Conservation (phyloP, 2,888 invertebrate genomes). For the Byasa hedistus region DNA sequence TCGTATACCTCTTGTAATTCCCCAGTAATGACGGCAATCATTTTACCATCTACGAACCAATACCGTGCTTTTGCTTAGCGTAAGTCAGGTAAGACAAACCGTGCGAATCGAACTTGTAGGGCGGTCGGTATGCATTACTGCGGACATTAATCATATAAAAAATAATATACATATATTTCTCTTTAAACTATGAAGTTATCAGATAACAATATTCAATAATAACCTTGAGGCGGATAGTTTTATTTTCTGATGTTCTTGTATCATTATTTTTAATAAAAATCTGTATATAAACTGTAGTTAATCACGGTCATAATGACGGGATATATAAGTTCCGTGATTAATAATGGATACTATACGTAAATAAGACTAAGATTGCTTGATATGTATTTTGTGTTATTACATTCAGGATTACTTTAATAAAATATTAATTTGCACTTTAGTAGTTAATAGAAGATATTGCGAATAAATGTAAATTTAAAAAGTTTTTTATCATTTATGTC, state of each 20-base stretch:
- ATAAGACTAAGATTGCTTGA: no score
- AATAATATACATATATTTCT: neutral
- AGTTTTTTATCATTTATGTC: no score
- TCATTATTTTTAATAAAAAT: neutral
- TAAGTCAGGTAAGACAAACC: slow-evolving; percentile 45
- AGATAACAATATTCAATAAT: no score
- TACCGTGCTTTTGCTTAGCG: slow-evolving; percentile 56
- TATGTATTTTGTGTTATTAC: no score
- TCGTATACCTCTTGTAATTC: slow-evolving; percentile 61
- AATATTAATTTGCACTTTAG: no score
- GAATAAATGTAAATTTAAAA: no score
- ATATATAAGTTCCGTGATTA: neutral
- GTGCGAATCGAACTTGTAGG: slow-evolving; percentile 61
- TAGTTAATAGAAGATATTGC: no score
- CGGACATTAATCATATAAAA: neutral
- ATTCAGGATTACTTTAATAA: no score
- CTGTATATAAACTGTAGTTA: neutral
- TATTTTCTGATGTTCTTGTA: no score
- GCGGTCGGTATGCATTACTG: slow-evolving; percentile 34
- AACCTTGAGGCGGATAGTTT: no score
- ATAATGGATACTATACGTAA: no score
- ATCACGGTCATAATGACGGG: neutral
- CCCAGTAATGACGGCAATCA: slow-evolving; percentile 73
- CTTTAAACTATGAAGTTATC: no score
- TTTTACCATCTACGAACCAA: slow-evolving; percentile 73